A percentile compares a stretch with the other conserved stretches of the same genome.
phyloP scores from a whole-genome alignment of 2,888 invertebrate species.

The Tetranychus piercei region DNA sequence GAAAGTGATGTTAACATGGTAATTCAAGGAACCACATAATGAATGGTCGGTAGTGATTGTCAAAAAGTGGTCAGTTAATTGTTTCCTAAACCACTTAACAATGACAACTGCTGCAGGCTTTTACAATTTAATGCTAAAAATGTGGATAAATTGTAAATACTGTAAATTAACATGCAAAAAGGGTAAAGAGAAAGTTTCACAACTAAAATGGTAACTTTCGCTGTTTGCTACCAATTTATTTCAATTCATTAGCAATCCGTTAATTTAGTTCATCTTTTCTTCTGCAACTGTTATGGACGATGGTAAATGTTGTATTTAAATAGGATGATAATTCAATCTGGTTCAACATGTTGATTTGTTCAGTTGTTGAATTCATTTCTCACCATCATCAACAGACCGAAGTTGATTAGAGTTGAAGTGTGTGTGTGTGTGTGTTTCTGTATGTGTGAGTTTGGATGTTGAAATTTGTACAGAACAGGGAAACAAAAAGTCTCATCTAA shows the following conservation, averaged over 20 bases:
- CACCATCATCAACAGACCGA: background rate
- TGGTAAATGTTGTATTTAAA: background rate
- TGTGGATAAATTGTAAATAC: background rate
- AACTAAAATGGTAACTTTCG: no score
- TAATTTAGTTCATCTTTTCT: no score
- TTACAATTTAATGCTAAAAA: background rate
- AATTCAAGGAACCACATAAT: background rate
- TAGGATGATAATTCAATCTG: background rate
- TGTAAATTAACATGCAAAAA: no score
- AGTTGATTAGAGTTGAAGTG: background rate
- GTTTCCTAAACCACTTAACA: background rate
- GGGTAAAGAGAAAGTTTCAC: no score
- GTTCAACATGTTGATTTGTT: background rate
- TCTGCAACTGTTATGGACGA: background rate
- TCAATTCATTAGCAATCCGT: no score
- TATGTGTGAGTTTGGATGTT: background rate
- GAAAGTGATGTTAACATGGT: background rate
- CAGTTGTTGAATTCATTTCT: background rate
- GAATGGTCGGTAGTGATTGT: background rate
- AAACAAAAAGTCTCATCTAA: background rate
- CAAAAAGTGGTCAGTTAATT: background rate
- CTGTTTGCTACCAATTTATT: no score
- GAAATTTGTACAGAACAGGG: background rate
- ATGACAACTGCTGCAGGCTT: background rate
- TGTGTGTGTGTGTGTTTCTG: background rate